Evolutionary conservation across 2,888 invertebrate species (phyloP), one percentile per base, ranked within the genome.

Genomic region (Yponomeuta evonymella): DNA sequence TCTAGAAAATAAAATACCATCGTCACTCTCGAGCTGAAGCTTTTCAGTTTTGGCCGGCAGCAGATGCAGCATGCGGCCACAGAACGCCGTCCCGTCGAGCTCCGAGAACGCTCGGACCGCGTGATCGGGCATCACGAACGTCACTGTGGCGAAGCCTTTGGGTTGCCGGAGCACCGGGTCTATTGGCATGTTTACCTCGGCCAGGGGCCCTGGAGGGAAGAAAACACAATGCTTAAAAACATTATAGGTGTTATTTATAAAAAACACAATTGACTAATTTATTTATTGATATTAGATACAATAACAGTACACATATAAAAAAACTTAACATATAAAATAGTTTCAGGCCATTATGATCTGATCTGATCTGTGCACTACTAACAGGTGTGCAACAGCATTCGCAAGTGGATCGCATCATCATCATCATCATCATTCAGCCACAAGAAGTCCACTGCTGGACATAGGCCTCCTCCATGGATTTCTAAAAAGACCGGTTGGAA

Each of bases 71-170:
- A 99, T 95, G 75, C 99, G 93, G 0, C 99, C 99, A 83, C 97
- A 96, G 79, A 98, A 96, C 70, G 95, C 93, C 0, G 95, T 95
- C n/a, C 99, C 99, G 87, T 99, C 99, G 2, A 99, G 90, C 76
- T 95, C 95, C 0, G 95, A 93, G 83, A 95, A 98, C 0, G 99
- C 99, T 78, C 94, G 95, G 0, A 97, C 95, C 0, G 99, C 99
- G 86, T 99, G 96, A 83, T 99, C 99, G 0, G 99, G 98, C 93
- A 99, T 95, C 81, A 99, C 91, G 83, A 95, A 99, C 0, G 98
- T 97, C 0, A 99, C 94, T 0, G 96, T 96, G 0, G 98, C 99
- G 86, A 98, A 99, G 0, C 99, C 98, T 88, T 98, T 98, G 15
- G 95, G 93, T 83, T 96, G 95, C 63, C 98, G 95, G 0, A 96